Percentiles rank a stretch among this genome's conserved stretches.
Evolutionary conservation across 2,797 vertebrate genomes (phyloP).

Genomic region (Etheostoma nigrum): DNA sequence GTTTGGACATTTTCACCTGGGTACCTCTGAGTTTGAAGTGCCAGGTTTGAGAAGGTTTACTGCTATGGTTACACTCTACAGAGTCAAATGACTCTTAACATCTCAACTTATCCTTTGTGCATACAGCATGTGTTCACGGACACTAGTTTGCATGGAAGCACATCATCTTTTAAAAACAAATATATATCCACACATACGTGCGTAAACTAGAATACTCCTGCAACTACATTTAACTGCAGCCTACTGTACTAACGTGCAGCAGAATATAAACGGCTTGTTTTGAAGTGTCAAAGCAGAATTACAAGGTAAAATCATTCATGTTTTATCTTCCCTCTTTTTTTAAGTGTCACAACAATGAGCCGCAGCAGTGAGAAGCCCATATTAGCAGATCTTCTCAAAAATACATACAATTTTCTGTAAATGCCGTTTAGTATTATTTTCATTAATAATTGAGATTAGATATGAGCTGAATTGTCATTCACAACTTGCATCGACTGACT

Average conservation of each 20-base stretch:
- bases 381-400: not conserved
- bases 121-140: constrained; percentile 24
- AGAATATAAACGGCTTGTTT: not conserved
- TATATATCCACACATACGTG: not conserved
- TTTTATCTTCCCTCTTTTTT: constrained; percentile 11
- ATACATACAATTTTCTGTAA: not conserved
- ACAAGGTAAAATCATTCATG: not conserved
- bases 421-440: not conserved
- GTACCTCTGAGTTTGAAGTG: constrained; percentile 5
- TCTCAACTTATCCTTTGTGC: constrained; percentile 14
- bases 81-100: constrained; percentile 16
- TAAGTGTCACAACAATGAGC: not conserved
- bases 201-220: constrained; percentile 11
- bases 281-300: constrained; percentile 9
- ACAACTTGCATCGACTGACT: not conserved
- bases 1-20: constrained; percentile 4
- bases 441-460: not conserved
- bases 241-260: not conserved
- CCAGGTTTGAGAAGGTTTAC: constrained; percentile 8
- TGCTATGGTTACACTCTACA: constrained; percentile 1
- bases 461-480: not conserved
- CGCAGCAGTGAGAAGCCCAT: not conserved
- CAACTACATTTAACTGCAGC: not conserved
- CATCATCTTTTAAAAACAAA: constrained; percentile 8
- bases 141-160: not conserved